Conservation (phyloP, 2,797 vertebrate species). For the Brachyalestes nurse region DNA sequence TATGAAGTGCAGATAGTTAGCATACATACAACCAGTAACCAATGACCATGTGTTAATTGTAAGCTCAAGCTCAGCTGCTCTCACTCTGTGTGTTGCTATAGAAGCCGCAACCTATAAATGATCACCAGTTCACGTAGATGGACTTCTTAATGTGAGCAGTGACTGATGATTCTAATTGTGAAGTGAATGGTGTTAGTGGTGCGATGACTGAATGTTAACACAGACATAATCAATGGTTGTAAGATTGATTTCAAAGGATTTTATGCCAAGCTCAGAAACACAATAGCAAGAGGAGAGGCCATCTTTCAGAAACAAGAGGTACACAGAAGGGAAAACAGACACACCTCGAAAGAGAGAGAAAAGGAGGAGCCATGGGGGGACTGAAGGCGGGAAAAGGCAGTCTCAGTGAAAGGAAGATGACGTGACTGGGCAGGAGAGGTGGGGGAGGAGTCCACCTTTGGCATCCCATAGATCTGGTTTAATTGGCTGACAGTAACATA, state of each 20-base stretch:
- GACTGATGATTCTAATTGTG: neutral
- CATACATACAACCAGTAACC: too few species aligned
- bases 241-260: neutral
- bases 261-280: neutral
- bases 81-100: too few species aligned
- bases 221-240: neutral
- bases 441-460: conserved; percentile 78
- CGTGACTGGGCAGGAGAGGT: conserved; percentile 73
- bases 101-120: neutral
- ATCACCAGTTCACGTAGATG: neutral
- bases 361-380: conserved; percentile 81
- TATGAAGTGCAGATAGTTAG: too few species aligned
- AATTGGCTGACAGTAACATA: conserved; percentile 89
- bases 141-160: neutral
- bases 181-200: neutral
- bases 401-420: conserved; percentile 66
- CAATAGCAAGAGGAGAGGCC: conserved; percentile 55
- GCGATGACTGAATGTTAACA: neutral
- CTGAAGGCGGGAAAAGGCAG: conserved; percentile 74
- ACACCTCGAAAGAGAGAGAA: conserved; percentile 85
- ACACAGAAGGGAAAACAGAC: conserved; percentile 63
- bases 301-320: neutral
- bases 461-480: conserved; percentile 83
- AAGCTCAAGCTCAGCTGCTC: too few species aligned
- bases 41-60: too few species aligned